Evolutionary conservation across 2,888 invertebrate species (phyloP), one percentile per base, ranked within the genome.

Genomic region (Ophioninae sp.): DNA sequence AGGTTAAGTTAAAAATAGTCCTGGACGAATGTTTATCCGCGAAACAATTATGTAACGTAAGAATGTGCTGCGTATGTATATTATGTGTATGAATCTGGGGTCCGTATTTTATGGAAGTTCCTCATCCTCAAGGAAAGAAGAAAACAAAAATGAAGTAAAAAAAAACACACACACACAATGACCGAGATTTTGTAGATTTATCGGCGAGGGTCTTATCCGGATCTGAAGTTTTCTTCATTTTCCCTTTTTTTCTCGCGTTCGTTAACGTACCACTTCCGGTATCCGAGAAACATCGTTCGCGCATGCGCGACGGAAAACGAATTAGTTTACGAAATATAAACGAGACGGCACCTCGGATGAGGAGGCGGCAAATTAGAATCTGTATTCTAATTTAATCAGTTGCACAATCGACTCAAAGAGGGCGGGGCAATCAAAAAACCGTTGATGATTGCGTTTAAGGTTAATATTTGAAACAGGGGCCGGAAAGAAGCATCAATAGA

Each of bases 61-160:
- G 86, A 87, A 88, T 87, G 87, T 81, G 84, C 82, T 86, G 88
- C 86, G 89, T 89, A 79, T 79, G 88, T 88, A 87, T 84, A 88
- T 82, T 87, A 85, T 83, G 83, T 87, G 87, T 85, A 88, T 88
- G 88, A 87, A 88, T 89, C 87, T 88, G 88, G 89, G 89, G 87
- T 90, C 88, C 90, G 90, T 91, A 89, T 90, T 90, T 90, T 89
- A 90, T 90, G 92, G 89, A 92, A 90, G 91, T 92, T 92, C 91
- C 91, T 91, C 88, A 91, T 91, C 91, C 90, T 91, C 89, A 89
- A 90, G 87, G 86, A 84, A 83, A 85, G 64, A 84, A 81, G 68
- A 61, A 70, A 82, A 41, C 44, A 61, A 73, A 82, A 77, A 68
- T n/a, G n/a, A n/a, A n/a, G n/a, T n/a, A 69, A 77, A 84, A 79